phyloP scores from a whole-genome alignment of 2,113 vertebrate genomes.

The Psittacus erithacus region DNA sequence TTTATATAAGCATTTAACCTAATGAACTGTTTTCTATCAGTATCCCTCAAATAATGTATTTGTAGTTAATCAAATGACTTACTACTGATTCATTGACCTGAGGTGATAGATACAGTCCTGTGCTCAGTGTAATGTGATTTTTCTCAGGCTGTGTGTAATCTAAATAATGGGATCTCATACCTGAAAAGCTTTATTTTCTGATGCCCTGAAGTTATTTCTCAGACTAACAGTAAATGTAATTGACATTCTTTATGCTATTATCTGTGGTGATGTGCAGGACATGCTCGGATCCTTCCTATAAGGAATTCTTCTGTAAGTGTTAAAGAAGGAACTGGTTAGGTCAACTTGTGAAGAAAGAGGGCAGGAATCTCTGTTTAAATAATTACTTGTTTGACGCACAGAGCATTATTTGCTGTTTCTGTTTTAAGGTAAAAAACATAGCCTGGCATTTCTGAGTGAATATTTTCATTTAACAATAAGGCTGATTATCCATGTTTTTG shows the following conservation, averaged over 20 bases:
- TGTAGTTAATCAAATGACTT: constrained; percentile 16
- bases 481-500: not conserved
- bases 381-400: not conserved
- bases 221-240: not conserved
- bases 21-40: not conserved
- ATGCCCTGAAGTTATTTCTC: not conserved
- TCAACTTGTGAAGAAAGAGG: not conserved
- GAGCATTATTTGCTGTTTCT: not conserved
- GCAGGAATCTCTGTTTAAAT: not conserved
- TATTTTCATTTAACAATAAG: not conserved
- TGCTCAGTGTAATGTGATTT: not conserved
- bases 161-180: not conserved
- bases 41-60: not conserved
- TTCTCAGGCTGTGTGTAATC: not conserved
- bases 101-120: not conserved
- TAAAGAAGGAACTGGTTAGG: not conserved
- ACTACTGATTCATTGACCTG: not conserved
- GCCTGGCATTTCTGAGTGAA: not conserved
- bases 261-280: not conserved
- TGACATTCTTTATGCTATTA: fast-evolving
- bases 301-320: not conserved
- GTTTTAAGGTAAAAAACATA: not conserved
- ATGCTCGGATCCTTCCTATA: not conserved
- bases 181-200: not conserved
- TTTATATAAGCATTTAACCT: not conserved